Conservation (phyloP, 2,113 vertebrate species). For the Grammomys dolichurus region DNA sequence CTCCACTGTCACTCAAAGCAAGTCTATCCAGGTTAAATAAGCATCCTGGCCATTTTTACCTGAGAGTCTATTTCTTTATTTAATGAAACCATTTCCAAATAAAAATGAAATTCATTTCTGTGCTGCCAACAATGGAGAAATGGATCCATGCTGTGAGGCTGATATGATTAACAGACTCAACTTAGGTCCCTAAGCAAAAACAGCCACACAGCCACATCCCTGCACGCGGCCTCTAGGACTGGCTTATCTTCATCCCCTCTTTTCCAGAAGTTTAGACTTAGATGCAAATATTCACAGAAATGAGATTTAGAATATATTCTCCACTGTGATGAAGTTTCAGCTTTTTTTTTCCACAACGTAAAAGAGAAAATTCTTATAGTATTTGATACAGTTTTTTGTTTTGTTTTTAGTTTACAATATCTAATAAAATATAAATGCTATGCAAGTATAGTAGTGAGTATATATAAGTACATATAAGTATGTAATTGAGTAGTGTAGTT, state of each 20-base stretch:
- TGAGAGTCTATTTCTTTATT: slow-evolving; percentile 52
- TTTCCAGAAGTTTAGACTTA: not conserved
- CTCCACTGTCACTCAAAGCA: not conserved
- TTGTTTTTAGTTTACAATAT: not conserved
- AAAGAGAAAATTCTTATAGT: slow-evolving; percentile 43
- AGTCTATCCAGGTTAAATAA: not conserved
- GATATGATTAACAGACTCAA: slow-evolving; percentile 21
- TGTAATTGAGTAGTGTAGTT: too few relatives aligned
- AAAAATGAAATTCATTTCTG: slow-evolving; percentile 52
- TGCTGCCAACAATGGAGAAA: slow-evolving; percentile 47
- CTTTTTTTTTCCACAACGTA: slow-evolving; percentile 36
- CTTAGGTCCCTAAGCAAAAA: not conserved
- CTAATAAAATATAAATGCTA: not conserved
- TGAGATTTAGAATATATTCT: not conserved
- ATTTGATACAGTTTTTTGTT: not conserved
- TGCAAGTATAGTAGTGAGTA: not conserved
- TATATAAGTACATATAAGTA: too few relatives aligned
- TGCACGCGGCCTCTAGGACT: not conserved
- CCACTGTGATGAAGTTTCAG: not conserved
- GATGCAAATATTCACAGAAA: slow-evolving; percentile 16
- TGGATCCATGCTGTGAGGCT: not conserved
- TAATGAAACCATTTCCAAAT: slow-evolving; percentile 48
- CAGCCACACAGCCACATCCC: not conserved
- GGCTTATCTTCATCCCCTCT: slow-evolving; percentile 25
- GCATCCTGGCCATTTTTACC: slow-evolving; percentile 30